Conservation (phyloP, 1,140 invertebrate genomes). For the Drosophila melanica region DNA sequence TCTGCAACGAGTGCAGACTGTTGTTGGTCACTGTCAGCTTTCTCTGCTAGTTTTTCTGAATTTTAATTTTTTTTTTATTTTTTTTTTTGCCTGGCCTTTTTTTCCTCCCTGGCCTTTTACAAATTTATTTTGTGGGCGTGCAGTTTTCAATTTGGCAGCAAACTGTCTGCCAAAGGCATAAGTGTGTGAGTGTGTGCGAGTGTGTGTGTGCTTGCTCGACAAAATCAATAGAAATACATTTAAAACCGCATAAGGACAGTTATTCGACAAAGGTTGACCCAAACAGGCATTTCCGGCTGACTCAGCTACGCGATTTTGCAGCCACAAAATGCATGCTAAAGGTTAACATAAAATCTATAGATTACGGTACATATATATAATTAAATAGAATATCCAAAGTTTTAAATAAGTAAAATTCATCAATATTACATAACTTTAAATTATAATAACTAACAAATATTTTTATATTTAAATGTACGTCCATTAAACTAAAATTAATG, state of each 20-base stretch:
- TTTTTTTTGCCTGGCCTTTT: constrained; percentile 11
- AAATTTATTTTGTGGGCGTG: constrained; percentile 79
- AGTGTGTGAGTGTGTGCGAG: background rate
- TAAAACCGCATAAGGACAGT: constrained; percentile 62
- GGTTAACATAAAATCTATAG: constrained; percentile 1
- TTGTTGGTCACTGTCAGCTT: constrained; percentile 65
- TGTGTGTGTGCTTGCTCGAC: constrained; percentile 35
- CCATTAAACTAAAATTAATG: too few relatives aligned
- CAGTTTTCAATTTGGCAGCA: constrained; percentile 77
- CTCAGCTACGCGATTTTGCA: constrained; percentile 29
- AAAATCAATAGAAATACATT: constrained; percentile 78
- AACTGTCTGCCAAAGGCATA: constrained; percentile 61
- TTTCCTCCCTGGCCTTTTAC: constrained; percentile 38
- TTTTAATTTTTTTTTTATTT: background rate
- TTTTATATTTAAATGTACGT: too few relatives aligned
- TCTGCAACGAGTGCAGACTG: constrained; percentile 16
- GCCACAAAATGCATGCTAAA: constrained; percentile 24
- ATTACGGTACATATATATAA: background rate
- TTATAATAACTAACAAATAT: too few relatives aligned
- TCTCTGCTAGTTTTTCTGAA: background rate
- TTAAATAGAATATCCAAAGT: too few relatives aligned
- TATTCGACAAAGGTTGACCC: constrained; percentile 48
- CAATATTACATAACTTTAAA: too few relatives aligned
- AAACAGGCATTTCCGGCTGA: constrained; percentile 29
- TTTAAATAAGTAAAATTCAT: too few relatives aligned